Base-by-base conservation (phyloP, 2,113 vertebrate genomes). In the Galemys pyrenaicus region DNA sequence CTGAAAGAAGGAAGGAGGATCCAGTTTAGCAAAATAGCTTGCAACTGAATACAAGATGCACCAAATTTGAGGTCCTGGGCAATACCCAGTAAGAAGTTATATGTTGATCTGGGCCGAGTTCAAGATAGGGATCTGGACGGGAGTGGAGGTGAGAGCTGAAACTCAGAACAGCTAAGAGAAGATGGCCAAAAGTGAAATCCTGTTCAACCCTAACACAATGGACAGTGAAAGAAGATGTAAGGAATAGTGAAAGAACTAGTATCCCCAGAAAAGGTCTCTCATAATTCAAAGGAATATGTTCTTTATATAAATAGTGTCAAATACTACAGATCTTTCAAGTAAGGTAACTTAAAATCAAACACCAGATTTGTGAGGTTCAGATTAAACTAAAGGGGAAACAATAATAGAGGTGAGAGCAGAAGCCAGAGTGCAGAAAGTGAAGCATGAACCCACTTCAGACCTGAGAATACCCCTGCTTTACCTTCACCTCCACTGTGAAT, bases 401-500 rank as follows among this genome's bases (percentile, higher is more conserved):
- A 78, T 65, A 54, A 24, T 2, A 81, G 81, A 93, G 46, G 35
- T 79, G 9, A 9, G 30, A 37, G 49, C 19, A 39, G 51, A 90
- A 39, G 24, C 60, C 73, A 64, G 16, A 51, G 20, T 1, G 35
- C 65, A 93, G 89, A 46, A 20, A 3, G 13, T 4, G 22, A 22
- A 60, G 62, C 9, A 11, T 8, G 22, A 32, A 54, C 28, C 39
- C 4, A 0, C 54, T 4, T 62, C 37, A 79, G 32, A 22, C 75
- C 35, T 5, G 6, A 1, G 17, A 44, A 79, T 3, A 16, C 13
- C 3, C 17, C 39, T 30, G 3, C 24, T 9, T 98, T 98, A 99
- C 99, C 99, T 99, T 99, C 96, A 99, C 99, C 98, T 99, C 99
- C 97, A 99, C 99, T 2, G 99, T 99, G 97, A 99, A 99, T 22